A percentile compares a stretch with the other conserved stretches of the same genome.
phyloP scores from a whole-genome alignment of 2,888 invertebrate species.

The Cenopis cana region DNA sequence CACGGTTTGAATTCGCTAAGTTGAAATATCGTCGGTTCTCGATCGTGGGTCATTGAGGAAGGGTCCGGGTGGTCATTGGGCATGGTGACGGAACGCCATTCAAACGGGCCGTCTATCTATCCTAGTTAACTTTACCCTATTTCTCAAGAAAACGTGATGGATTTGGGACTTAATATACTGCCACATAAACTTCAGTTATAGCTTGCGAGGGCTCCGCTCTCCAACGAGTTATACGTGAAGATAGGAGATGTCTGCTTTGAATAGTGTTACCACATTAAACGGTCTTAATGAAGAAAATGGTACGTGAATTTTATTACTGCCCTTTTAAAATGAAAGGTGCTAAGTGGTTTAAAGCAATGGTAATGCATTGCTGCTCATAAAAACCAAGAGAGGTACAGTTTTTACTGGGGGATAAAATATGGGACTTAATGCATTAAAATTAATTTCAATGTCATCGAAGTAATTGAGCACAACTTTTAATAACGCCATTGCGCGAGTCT shows the following conservation, averaged over 20 bases:
- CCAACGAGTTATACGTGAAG: constrained; percentile 6
- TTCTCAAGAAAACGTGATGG: constrained; percentile 41
- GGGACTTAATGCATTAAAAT: background rate
- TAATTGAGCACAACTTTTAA: constrained; percentile 14
- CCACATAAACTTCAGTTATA: constrained; percentile 42
- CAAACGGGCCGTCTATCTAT: constrained; percentile 40
- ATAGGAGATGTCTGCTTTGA: background rate
- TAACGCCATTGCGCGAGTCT: background rate
- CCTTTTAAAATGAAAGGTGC: constrained; percentile 25
- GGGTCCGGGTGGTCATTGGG: constrained; percentile 34
- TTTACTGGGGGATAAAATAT: background rate
- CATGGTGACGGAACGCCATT: constrained; percentile 38
- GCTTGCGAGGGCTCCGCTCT: constrained; percentile 11
- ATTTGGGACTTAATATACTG: constrained; percentile 42
- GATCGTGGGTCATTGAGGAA: constrained; percentile 38
- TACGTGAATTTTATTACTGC: constrained; percentile 13
- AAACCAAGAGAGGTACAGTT: background rate
- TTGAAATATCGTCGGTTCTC: constrained; percentile 36
- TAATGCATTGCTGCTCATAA: constrained; percentile 12
- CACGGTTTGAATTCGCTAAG: constrained; percentile 36
- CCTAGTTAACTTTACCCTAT: constrained; percentile 43
- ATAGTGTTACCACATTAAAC: constrained; percentile 25
- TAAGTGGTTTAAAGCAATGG: constrained; percentile 20
- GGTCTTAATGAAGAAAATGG: constrained; percentile 20
- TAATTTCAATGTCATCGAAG: background rate